phyloP scores from a whole-genome alignment of 2,888 invertebrate species.

The Arge pagana region DNA sequence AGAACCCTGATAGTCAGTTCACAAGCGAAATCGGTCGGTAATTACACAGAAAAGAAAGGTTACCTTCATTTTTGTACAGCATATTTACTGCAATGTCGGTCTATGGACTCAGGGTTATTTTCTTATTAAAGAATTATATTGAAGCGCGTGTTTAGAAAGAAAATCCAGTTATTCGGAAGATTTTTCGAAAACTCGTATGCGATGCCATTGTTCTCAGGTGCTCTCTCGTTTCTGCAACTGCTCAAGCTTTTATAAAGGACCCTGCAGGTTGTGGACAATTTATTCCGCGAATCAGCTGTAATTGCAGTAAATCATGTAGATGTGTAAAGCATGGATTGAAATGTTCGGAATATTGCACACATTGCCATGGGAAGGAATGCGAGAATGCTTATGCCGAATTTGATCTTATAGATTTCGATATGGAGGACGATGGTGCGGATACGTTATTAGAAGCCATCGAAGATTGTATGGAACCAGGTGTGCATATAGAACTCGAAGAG shows the following conservation, averaged over 20 bases:
- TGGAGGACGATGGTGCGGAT: too few species aligned
- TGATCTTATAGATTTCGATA: too few species aligned
- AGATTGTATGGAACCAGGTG: too few species aligned
- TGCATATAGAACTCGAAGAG: too few species aligned
- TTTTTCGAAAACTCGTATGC: constrained; percentile 15
- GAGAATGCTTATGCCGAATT: too few species aligned
- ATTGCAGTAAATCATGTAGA: too few species aligned
- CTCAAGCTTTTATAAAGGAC: neutral
- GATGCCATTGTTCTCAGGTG: constrained; percentile 5
- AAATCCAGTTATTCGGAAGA: neutral
- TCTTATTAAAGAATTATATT: constrained; percentile 18
- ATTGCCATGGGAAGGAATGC: too few species aligned
- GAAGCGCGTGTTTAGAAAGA: constrained; percentile 6
- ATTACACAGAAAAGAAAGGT: neutral
- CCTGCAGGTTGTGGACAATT: too few species aligned
- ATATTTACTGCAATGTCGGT: constrained; percentile 10
- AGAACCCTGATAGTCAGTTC: constrained; percentile 12
- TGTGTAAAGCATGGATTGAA: too few species aligned
- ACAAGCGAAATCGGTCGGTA: constrained; percentile 18
- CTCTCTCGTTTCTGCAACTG: constrained; percentile 5
- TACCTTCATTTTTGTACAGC: constrained; percentile 20
- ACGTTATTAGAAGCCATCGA: too few species aligned
- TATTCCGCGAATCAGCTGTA: too few species aligned
- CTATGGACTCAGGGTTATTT: constrained; percentile 1
- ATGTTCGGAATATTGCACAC: too few species aligned